Evolutionary conservation across 1,140 invertebrate species (phyloP).

Genomic region (Oppia nitens): DNA sequence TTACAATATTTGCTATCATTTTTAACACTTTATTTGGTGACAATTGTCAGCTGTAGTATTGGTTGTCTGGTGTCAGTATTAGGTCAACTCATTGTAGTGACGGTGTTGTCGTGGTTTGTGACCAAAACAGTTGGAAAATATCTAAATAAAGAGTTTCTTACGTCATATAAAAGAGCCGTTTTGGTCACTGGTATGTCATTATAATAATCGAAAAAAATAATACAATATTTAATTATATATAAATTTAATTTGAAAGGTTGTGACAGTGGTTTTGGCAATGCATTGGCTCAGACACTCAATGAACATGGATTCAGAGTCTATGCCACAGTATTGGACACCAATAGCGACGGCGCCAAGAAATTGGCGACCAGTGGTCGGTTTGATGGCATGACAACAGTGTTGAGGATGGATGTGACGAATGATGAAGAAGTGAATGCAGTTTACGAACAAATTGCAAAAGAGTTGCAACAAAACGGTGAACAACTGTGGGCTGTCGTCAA

Average conservation of each 20-base stretch:
- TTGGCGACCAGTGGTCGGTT: slow-evolving; percentile 23
- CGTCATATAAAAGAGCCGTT: no score
- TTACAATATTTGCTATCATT: no score
- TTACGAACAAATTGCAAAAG: background rate
- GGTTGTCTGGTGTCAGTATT: no score
- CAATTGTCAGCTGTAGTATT: no score
- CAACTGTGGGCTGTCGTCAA: slow-evolving; percentile 26
- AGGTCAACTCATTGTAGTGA: no score
- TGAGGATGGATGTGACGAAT: slow-evolving; percentile 48
- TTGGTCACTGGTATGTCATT: no score
- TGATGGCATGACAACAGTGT: slow-evolving; percentile 28
- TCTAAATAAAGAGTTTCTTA: no score
- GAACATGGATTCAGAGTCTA: slow-evolving; percentile 30
- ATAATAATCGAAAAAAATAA: no score
- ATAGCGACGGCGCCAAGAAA: slow-evolving; percentile 28
- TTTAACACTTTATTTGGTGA: no score
- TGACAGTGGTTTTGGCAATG: slow-evolving; percentile 20
- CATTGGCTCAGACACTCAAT: slow-evolving; percentile 24
- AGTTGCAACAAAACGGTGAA: slow-evolving; percentile 1
- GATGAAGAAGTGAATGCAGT: slow-evolving; percentile 33
- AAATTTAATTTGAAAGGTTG: slow-evolving; percentile 20
- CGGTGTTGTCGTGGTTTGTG: no score
- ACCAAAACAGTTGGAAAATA: no score
- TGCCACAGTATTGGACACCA: slow-evolving; percentile 46
- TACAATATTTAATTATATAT: no score